A percentile compares a stretch with the other conserved stretches of the same genome.
Conservation (phyloP, 2,888 invertebrate genomes). For the Phlogophora meticulosa region DNA sequence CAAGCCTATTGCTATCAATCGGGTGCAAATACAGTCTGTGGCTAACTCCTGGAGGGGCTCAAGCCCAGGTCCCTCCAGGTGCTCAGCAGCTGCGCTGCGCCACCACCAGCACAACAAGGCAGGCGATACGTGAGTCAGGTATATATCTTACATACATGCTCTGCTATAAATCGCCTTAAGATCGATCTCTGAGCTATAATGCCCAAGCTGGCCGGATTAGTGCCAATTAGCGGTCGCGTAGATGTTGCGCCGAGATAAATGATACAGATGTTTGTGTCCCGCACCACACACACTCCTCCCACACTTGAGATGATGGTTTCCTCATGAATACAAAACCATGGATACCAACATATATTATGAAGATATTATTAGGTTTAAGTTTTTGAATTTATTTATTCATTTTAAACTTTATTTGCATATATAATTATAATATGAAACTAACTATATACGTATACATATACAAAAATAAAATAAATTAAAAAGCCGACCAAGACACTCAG, state of each 20-base stretch:
- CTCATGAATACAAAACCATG: neutral
- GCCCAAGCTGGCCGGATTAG: constrained; percentile 31
- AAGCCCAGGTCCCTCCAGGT: neutral
- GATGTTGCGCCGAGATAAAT: constrained; percentile 18
- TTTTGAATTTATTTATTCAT: too few species aligned
- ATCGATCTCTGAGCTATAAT: constrained; percentile 31
- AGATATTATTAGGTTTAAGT: too few species aligned
- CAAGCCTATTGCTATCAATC: too few species aligned
- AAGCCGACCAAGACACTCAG: too few species aligned
- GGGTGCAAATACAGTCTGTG: too few species aligned
- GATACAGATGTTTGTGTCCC: neutral
- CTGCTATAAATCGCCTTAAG: constrained; percentile 1
- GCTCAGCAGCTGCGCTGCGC: neutral
- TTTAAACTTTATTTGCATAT: too few species aligned
- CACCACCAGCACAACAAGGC: neutral
- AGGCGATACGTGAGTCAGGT: neutral
- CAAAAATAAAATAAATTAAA: too few species aligned
- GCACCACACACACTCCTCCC: neutral
- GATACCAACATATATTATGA: too few species aligned
- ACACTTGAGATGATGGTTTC: neutral
- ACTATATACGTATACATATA: too few species aligned
- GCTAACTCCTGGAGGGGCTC: too few species aligned
- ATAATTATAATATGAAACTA: too few species aligned
- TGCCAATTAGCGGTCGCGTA: constrained; percentile 42
- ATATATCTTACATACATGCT: neutral